phyloP scores from a whole-genome alignment of 2,113 vertebrate species.

The Seriola quinqueradiata region DNA sequence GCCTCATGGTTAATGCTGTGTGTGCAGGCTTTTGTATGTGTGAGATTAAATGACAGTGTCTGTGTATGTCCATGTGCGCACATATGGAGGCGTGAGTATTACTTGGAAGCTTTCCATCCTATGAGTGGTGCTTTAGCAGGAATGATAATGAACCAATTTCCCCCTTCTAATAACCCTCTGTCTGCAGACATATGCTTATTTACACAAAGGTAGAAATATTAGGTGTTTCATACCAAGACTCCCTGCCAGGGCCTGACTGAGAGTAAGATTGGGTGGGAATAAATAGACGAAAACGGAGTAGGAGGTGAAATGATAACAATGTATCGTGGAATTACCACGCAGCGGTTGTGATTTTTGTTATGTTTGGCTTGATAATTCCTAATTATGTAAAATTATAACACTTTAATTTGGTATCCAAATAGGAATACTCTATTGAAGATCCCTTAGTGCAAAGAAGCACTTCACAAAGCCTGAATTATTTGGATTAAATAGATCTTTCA shows the following conservation, averaged over 20 bases:
- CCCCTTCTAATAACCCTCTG: constrained; percentile 48
- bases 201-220: constrained; percentile 63
- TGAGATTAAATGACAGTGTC: constrained; percentile 1
- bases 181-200: constrained; percentile 57
- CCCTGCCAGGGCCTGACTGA: neutral
- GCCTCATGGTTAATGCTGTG: neutral
- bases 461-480: constrained; percentile 4
- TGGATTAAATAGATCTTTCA: constrained; percentile 14
- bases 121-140: constrained; percentile 27
- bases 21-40: constrained; percentile 9
- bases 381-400: constrained; percentile 19
- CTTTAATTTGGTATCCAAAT: constrained; percentile 5
- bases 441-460: neutral
- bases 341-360: neutral
- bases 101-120: constrained; percentile 29
- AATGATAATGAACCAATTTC: constrained; percentile 69
- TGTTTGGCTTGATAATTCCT: constrained; percentile 17
- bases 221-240: constrained; percentile 39
- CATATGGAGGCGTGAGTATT: constrained; percentile 24
- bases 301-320: constrained; percentile 23
- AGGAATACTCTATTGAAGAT: neutral
- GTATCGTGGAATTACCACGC: constrained; percentile 7
- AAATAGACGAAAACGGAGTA: constrained; percentile 11
- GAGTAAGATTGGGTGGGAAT: neutral
- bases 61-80: neutral